These are phyloP conservation scores for Helogale parvula DNA, from an alignment of 2,113 vertebrate genomes.

Conservation along the genomic window DNA sequence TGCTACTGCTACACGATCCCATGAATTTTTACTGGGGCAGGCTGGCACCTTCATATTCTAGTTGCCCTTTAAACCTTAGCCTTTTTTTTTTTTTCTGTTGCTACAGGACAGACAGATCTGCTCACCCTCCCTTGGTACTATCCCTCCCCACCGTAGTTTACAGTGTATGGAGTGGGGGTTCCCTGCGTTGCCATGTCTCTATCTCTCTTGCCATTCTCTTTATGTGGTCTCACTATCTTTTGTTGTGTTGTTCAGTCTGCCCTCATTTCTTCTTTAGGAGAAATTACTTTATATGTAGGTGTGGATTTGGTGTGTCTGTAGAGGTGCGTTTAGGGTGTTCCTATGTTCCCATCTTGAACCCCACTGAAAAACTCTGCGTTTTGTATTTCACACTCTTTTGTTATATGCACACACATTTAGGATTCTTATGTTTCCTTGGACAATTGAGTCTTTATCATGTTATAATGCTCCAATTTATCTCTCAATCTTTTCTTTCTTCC, in stretches of 20 bases:
- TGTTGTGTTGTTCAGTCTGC: neutral
- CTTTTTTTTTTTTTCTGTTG: neutral
- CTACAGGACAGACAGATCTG: neutral
- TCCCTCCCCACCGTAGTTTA: neutral
- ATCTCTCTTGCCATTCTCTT: neutral
- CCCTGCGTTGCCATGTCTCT: neutral
- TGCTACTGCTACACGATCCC: too few species aligned
- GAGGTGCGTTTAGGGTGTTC: neutral
- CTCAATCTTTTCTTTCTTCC: neutral
- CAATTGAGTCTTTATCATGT: neutral
- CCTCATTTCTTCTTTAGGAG: neutral
- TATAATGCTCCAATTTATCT: neutral
- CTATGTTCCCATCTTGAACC: neutral
- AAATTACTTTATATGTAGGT: neutral
- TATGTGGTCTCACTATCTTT: neutral
- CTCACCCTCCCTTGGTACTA: neutral
- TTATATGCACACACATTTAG: neutral
- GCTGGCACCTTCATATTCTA: neutral
- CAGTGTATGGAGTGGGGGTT: neutral
- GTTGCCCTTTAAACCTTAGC: neutral
- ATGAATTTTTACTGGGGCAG: too few species aligned
- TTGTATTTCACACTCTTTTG: neutral
- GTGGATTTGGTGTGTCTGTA: neutral
- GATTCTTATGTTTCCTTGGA: neutral
- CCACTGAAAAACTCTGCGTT: neutral